Evolutionary conservation across 35 echinoderm and acorn worm species (phyloP).

Genomic region (Patiria miniata): DNA sequence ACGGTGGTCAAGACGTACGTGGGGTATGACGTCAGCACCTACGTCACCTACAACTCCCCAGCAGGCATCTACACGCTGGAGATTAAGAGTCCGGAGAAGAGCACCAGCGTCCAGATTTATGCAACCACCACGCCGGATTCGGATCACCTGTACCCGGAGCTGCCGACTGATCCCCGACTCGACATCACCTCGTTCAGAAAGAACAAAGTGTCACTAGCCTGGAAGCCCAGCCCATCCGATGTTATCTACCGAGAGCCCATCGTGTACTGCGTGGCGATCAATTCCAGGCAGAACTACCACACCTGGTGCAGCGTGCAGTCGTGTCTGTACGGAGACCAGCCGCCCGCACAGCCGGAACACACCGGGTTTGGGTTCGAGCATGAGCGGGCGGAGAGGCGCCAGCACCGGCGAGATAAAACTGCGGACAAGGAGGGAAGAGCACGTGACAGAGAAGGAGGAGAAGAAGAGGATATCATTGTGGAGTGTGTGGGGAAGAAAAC

Average conservation of each 20-base stretch:
- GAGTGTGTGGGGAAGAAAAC: slow-evolving; percentile 91
- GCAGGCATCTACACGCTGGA: slow-evolving; percentile 82
- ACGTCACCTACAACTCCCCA: slow-evolving; percentile 78
- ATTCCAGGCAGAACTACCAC: slow-evolving; percentile 71
- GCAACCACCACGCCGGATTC: slow-evolving; percentile 85
- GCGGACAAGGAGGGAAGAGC: neutral
- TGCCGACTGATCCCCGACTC: slow-evolving; percentile 78
- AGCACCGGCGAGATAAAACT: neutral
- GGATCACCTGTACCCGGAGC: slow-evolving; percentile 84
- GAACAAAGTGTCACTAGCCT: slow-evolving; percentile 80
- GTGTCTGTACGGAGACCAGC: slow-evolving; percentile 33
- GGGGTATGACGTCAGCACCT: slow-evolving; percentile 64
- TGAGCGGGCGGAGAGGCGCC: slow-evolving; percentile 26
- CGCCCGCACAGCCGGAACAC: slow-evolving; percentile 19
- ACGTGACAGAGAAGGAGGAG: neutral
- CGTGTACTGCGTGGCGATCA: slow-evolving; percentile 82
- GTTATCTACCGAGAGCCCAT: slow-evolving; percentile 68
- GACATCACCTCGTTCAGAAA: slow-evolving; percentile 77
- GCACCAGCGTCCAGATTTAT: slow-evolving; percentile 68
- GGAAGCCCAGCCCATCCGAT: slow-evolving; percentile 87
- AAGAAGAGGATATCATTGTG: slow-evolving; percentile 59
- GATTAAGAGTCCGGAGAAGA: slow-evolving; percentile 60
- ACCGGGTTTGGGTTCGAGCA: slow-evolving; percentile 60
- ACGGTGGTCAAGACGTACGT: slow-evolving; percentile 68
- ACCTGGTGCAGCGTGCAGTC: slow-evolving; percentile 83